Conservation (phyloP, 2,797 vertebrate species). For the Myripristis jacobus region DNA sequence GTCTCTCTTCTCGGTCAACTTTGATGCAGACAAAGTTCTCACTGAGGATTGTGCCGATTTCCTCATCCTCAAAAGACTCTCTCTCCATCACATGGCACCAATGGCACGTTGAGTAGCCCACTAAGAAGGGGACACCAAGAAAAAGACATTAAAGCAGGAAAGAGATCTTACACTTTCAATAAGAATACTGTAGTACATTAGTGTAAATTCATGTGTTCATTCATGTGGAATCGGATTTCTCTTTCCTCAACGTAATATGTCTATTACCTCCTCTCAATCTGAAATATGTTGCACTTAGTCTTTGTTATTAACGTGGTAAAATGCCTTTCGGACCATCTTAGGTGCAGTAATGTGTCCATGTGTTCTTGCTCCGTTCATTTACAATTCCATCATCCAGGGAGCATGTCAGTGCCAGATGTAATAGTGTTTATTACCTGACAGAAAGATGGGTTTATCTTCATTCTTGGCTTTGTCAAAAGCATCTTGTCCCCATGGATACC, state of each 20-base stretch:
- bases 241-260: too few species aligned
- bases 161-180: not conserved
- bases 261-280: too few species aligned
- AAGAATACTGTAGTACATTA: not conserved
- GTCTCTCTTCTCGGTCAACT: constrained; percentile 94
- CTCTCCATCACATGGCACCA: constrained; percentile 98
- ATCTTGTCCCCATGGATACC: constrained; percentile 94
- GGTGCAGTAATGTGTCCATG: too few species aligned
- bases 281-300: too few species aligned
- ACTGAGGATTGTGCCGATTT: constrained; percentile 89
- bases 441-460: constrained; percentile 94
- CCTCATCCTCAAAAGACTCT: constrained; percentile 92
- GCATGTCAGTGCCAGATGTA: too few species aligned
- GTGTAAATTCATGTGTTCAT: too few species aligned
- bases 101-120: constrained; percentile 96
- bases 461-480: constrained; percentile 92
- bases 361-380: too few species aligned
- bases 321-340: too few species aligned
- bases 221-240: too few species aligned
- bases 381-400: not conserved
- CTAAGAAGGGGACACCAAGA: constrained; percentile 60
- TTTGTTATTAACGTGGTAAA: too few species aligned
- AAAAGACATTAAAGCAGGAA: constrained; percentile 1
- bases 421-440: constrained; percentile 85
- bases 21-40: constrained; percentile 94